Percentiles rank a stretch among this genome's conserved stretches.
phyloP scores from a whole-genome alignment of 1,140 invertebrate species.

The Drosophila paulistorum region DNA sequence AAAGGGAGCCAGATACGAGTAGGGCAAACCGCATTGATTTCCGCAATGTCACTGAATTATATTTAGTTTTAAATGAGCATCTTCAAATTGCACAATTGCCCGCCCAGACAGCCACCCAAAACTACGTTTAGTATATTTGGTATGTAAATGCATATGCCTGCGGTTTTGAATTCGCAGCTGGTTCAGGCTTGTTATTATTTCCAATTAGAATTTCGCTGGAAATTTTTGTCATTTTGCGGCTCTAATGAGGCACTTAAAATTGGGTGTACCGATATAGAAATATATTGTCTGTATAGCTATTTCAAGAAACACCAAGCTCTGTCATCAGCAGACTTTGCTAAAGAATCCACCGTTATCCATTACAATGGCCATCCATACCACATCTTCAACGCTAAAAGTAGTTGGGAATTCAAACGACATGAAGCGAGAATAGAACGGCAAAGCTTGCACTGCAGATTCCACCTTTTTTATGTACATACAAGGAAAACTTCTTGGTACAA shows the following conservation, averaged over 20 bases:
- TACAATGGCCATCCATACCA: no score
- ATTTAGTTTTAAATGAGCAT: slow-evolving; percentile 51
- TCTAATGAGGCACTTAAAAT: slow-evolving; percentile 8
- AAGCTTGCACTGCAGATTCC: no score
- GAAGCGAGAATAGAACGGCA: no score
- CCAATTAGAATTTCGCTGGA: slow-evolving; percentile 36
- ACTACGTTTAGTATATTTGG: background rate
- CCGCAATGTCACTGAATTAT: slow-evolving; percentile 52
- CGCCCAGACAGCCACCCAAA: background rate
- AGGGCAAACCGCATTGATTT: slow-evolving; percentile 51
- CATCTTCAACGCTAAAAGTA: no score
- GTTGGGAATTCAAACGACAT: no score
- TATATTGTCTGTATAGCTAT: no score
- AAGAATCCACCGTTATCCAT: no score
- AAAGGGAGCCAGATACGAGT: background rate
- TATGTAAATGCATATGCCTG: slow-evolving; percentile 13
- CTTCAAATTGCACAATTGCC: slow-evolving; percentile 23
- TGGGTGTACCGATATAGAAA: background rate
- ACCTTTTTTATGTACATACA: no score
- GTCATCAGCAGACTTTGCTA: no score
- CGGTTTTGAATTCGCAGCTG: background rate
- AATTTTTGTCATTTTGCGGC: slow-evolving; percentile 5
- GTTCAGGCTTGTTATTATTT: slow-evolving; percentile 27
- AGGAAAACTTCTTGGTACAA: no score
- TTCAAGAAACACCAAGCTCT: no score